Conservation (phyloP, 2,797 vertebrate genomes). For the Gila robusta region DNA sequence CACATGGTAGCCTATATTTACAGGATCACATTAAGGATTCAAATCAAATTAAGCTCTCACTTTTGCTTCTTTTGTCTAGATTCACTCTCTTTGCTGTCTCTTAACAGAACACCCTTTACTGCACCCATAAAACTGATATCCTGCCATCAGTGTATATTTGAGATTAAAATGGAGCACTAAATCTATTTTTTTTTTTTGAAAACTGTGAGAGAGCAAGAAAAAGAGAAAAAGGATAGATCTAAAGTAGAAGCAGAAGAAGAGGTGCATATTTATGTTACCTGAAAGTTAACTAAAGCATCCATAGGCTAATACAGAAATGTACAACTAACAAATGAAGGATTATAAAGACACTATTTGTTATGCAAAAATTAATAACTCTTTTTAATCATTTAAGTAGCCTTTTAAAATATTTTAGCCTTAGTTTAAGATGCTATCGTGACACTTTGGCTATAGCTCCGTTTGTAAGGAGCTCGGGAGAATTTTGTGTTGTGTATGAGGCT, state of each 20-base stretch:
- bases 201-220: neutral
- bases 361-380: neutral
- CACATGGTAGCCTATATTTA: slow-evolving; percentile 22
- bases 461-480: neutral
- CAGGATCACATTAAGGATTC: slow-evolving; percentile 10
- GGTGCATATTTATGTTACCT: neutral
- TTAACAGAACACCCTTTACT: slow-evolving; percentile 11
- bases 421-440: neutral
- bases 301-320: neutral
- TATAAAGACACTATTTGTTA: neutral
- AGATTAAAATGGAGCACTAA: neutral
- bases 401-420: neutral
- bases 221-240: neutral
- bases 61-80: slow-evolving; percentile 15
- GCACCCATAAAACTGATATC: neutral
- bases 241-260: neutral
- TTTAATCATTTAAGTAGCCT: neutral
- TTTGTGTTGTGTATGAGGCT: slow-evolving; percentile 1
- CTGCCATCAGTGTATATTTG: slow-evolving; percentile 13
- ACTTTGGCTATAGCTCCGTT: neutral
- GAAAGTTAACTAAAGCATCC: neutral
- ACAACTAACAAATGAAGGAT: neutral
- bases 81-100: slow-evolving; percentile 3
- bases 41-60: slow-evolving; percentile 7
- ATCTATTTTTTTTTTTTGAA: neutral